A percentile compares a stretch with the other conserved stretches of the same genome.
phyloP scores from a whole-genome alignment of 2,888 invertebrate species.

The Dynastes maya region DNA sequence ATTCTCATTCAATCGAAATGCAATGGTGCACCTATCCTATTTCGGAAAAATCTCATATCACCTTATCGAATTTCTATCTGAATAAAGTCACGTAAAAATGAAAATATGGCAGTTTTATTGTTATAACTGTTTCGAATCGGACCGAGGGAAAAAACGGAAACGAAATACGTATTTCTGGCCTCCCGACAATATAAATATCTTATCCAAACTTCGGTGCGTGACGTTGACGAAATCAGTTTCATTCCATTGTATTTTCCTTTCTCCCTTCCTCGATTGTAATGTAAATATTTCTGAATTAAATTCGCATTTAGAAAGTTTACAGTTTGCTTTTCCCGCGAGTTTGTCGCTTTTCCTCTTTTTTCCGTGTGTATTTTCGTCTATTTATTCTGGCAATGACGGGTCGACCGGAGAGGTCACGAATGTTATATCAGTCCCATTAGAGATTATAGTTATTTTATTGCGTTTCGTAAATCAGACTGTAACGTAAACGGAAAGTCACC shows the following conservation, averaged over 20 bases:
- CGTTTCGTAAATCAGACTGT: constrained; percentile 14
- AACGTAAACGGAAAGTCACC: neutral
- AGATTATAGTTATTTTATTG: constrained; percentile 34
- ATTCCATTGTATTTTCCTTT: constrained; percentile 42
- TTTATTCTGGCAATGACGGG: constrained; percentile 23
- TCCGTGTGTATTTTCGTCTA: constrained; percentile 24
- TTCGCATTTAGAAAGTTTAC: constrained; percentile 49
- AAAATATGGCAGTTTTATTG: constrained; percentile 43
- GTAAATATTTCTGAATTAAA: constrained; percentile 50
- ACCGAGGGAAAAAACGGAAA: constrained; percentile 7
- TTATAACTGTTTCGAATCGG: constrained; percentile 23
- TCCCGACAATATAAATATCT: constrained; percentile 36
- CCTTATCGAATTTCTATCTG: constrained; percentile 24
- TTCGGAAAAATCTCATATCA: neutral
- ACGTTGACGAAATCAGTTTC: constrained; percentile 44
- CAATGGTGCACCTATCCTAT: neutral
- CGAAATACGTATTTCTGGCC: constrained; percentile 19
- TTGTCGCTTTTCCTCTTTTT: constrained; percentile 31
- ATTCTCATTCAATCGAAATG: neutral
- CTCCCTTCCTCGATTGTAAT: constrained; percentile 46
- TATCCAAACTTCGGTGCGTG: constrained; percentile 36
- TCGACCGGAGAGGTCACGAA: constrained; percentile 7
- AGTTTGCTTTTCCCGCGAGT: constrained; percentile 35
- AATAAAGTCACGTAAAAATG: constrained; percentile 27
- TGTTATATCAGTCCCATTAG: constrained; percentile 12